These are phyloP conservation scores for Orthonyx spaldingii DNA, from an alignment of 2,113 vertebrate genomes.

Conservation along the genomic window DNA sequence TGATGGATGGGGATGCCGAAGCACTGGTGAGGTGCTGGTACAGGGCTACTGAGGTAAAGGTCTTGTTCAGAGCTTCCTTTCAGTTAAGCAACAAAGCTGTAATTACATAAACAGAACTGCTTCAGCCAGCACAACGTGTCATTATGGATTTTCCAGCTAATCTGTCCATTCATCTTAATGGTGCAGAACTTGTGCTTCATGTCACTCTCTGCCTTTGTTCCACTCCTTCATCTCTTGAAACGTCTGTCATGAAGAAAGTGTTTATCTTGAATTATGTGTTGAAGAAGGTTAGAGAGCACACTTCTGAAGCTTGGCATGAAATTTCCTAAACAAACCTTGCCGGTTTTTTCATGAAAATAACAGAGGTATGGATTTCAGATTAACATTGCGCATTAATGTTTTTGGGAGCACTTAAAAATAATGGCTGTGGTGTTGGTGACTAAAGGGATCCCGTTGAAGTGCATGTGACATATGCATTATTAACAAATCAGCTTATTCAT, in stretches of 20 bases:
- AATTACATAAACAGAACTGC: slow-evolving; percentile 88
- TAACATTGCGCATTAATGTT: slow-evolving; percentile 40
- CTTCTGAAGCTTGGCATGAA: slow-evolving; percentile 83
- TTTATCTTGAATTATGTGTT: slow-evolving; percentile 83
- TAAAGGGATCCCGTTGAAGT: background rate
- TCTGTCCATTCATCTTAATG: slow-evolving; percentile 73
- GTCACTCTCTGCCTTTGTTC: slow-evolving; percentile 83
- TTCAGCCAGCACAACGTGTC: slow-evolving; percentile 74
- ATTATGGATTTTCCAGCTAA: slow-evolving; percentile 78
- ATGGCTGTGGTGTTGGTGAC: background rate
- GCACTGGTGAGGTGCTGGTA: background rate
- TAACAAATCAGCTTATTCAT: slow-evolving; percentile 12
- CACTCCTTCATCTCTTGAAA: slow-evolving; percentile 82
- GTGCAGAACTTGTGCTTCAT: slow-evolving; percentile 70
- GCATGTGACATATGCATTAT: background rate
- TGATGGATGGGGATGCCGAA: slow-evolving; percentile 47
- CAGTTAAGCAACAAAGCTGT: slow-evolving; percentile 61
- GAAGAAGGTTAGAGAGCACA: slow-evolving; percentile 73
- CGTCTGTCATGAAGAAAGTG: slow-evolving; percentile 76
- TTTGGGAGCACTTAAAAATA: slow-evolving; percentile 51
- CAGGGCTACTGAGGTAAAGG: background rate
- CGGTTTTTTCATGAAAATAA: slow-evolving; percentile 15
- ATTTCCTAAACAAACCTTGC: slow-evolving; percentile 87
- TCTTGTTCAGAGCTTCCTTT: slow-evolving; percentile 54
- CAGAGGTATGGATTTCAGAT: slow-evolving; percentile 67